These are phyloP conservation scores for Recurvirostra avosetta DNA, from an alignment of 2,113 vertebrate genomes.

Conservation along the genomic window DNA sequence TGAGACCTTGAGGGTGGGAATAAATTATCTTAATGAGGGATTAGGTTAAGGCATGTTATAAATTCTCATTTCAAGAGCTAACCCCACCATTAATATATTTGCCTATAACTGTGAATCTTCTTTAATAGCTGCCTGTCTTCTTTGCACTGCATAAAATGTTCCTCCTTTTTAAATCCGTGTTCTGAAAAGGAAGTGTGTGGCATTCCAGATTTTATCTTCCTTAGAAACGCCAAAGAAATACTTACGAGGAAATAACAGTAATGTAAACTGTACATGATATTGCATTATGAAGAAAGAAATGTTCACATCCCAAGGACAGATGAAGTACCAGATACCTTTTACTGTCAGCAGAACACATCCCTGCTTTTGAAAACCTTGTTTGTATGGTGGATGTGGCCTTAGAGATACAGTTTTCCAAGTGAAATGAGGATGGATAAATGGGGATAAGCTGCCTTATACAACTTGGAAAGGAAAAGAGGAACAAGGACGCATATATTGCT, in stretches of 20 bases:
- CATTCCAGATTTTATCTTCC: not conserved
- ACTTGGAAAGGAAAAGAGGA: not conserved
- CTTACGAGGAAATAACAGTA: not conserved
- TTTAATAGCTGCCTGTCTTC: constrained; percentile 44
- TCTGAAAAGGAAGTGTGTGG: not conserved
- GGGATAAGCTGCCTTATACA: not conserved
- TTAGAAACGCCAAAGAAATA: not conserved
- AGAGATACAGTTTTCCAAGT: not conserved
- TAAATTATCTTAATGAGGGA: constrained; percentile 68
- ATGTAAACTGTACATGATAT: not conserved
- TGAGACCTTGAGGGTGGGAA: constrained; percentile 60
- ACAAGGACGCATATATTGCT: not conserved
- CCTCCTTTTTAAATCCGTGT: not conserved
- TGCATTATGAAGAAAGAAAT: not conserved
- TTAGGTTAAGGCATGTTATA: constrained; percentile 54
- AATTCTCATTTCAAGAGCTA: constrained; percentile 59
- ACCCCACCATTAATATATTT: constrained; percentile 46
- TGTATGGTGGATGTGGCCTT: not conserved
- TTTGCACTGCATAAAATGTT: not conserved
- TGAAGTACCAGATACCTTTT: not conserved
- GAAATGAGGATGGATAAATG: not conserved
- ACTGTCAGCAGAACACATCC: not conserved
- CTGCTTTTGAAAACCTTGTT: not conserved
- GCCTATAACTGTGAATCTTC: constrained; percentile 54
- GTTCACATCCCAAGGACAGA: not conserved